A percentile compares a stretch with the other conserved stretches of the same genome.
These are phyloP conservation scores for Dermolepida albohirtum DNA, from an alignment of 2,888 invertebrate species.

Conservation along the genomic window DNA sequence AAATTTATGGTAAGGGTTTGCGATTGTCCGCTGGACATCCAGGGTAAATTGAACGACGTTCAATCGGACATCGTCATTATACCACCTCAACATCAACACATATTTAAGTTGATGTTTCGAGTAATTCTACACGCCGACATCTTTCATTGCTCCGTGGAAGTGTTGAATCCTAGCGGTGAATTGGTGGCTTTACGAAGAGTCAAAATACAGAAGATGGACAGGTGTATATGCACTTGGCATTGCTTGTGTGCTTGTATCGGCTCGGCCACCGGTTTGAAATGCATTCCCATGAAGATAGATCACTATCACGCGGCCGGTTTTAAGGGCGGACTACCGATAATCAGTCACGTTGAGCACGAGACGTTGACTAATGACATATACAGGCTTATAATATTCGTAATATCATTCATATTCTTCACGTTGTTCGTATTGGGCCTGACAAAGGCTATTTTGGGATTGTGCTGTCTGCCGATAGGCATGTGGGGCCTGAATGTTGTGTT, in stretches of 20 bases:
- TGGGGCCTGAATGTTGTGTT: slow-evolving; percentile 70
- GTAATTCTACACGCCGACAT: slow-evolving; percentile 64
- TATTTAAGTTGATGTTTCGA: slow-evolving; percentile 67
- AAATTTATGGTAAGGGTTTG: slow-evolving; percentile 58
- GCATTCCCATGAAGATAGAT: slow-evolving; percentile 63
- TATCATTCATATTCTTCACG: slow-evolving; percentile 58
- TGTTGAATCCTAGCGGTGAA: slow-evolving; percentile 69
- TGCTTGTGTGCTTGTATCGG: slow-evolving; percentile 73
- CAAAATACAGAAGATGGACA: slow-evolving; percentile 69
- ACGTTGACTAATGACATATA: slow-evolving; percentile 59
- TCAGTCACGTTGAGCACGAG: slow-evolving; percentile 56
- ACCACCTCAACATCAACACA: slow-evolving; percentile 70
- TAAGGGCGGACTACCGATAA: slow-evolving; percentile 64
- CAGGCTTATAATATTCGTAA: slow-evolving; percentile 47
- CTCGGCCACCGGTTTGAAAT: slow-evolving; percentile 61
- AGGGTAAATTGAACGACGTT: slow-evolving; percentile 63
- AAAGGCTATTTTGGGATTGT: slow-evolving; percentile 69
- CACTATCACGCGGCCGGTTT: slow-evolving; percentile 68
- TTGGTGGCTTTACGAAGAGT: slow-evolving; percentile 71
- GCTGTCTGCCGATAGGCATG: slow-evolving; percentile 63
- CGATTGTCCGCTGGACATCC: slow-evolving; percentile 66
- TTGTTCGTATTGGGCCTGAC: slow-evolving; percentile 64
- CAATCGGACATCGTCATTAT: slow-evolving; percentile 64
- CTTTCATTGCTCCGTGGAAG: slow-evolving; percentile 70
- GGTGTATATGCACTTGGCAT: slow-evolving; percentile 77